These are phyloP conservation scores for Maconellicoccus hirsutus DNA, from an alignment of 1,140 invertebrate genomes.

Conservation along the genomic window DNA sequence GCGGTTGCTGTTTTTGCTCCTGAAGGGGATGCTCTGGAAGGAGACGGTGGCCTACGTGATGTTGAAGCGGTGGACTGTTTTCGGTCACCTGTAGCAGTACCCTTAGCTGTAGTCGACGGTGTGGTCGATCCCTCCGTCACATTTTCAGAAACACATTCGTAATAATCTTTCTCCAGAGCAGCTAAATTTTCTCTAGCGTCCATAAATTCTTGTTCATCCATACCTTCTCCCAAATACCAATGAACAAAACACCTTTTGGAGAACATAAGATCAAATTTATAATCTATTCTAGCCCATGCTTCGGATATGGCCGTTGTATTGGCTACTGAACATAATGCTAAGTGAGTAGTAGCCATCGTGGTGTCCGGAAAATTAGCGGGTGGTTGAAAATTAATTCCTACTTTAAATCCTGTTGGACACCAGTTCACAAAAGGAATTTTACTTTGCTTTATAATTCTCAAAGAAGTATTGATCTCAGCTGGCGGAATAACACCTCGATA, in stretches of 20 bases:
- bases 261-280: conserved; percentile 39
- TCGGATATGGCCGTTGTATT: conserved; percentile 50
- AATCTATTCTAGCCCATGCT: conserved; percentile 56
- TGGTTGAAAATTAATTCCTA: conserved; percentile 33
- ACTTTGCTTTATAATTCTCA: conserved; percentile 49
- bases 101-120: background rate
- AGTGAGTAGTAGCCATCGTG: background rate
- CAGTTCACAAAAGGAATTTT: conserved; percentile 47
- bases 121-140: background rate
- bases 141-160: conserved; percentile 11
- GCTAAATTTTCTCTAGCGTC: background rate
- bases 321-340: conserved; percentile 33
- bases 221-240: conserved; percentile 21
- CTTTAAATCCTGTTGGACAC: conserved; percentile 48
- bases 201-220: conserved; percentile 23
- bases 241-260: conserved; percentile 22
- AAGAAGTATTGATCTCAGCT: conserved; percentile 49
- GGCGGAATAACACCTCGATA: conserved; percentile 44
- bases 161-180: conserved; percentile 21
- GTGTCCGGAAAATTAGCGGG: background rate
- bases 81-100: background rate
- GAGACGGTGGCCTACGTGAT: background rate
- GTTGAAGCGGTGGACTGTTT: background rate
- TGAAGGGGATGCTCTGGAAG: background rate
- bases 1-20: too few relatives aligned